Base-by-base conservation (phyloP, 2,113 vertebrate genomes). In the Cavia porcellus region DNA sequence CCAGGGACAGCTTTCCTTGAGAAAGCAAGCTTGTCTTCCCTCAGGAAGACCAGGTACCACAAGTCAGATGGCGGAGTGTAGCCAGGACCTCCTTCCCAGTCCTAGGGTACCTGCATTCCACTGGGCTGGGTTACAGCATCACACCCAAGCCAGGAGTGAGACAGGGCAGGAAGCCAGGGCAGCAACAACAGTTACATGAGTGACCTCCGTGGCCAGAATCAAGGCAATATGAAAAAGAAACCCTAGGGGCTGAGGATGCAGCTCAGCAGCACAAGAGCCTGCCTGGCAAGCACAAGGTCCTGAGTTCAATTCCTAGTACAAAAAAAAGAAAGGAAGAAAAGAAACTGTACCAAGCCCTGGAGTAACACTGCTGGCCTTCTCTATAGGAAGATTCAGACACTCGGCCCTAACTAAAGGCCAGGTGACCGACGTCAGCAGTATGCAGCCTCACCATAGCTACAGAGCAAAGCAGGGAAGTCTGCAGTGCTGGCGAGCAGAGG, bases 41-140 rank as follows among this genome's bases (percentile, higher is more conserved):
- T 47, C 19, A 24, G 32, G 20, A 42, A 64, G 64, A 28, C 68
- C 28, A 15, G 61, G 55, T 45, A 22, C 17, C n/a, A 6, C 10
- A 7, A 45, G 62, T 3, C 0, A 0, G 1, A 6, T 0, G 9
- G 19, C 4, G 14, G 12, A 62, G n/a, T 83, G 47, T 20, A 9
- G 35, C 25, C 42, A 17, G 47, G 38, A 57, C 14, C 90, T 66
- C 32, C 11, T 24, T 19, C 50, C 80, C 59, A 38, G 72, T 86
- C 80, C 14, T 19, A 12, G 3, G 8, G 13, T 4, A 20, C 81
- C 12, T 47, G 45, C 13, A 5, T 20, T 28, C 14, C 7, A 14
- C 59, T 57, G 10, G n/a, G 6, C 19, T 72, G 1, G 59, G 82
- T 1, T 28, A 75, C 9, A 79, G 19, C 24, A 6, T 42, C 28